These are phyloP conservation scores for Oreocharis arfaki DNA, from an alignment of 2,113 vertebrate species.

Conservation along the genomic window DNA sequence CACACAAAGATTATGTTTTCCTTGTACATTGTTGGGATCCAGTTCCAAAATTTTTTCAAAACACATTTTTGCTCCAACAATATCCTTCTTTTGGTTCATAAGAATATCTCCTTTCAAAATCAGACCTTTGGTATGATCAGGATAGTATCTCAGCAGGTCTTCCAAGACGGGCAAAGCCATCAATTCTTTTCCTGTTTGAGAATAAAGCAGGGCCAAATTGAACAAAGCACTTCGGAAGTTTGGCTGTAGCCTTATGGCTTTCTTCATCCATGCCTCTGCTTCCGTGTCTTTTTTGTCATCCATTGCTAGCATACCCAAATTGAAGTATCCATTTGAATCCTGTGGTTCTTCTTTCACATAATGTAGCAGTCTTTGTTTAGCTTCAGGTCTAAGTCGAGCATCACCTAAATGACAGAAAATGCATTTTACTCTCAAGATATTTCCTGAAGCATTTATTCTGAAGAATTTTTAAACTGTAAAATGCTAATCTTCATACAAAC, in stretches of 20 bases:
- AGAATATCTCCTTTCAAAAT: constrained; percentile 98
- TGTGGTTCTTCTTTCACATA: constrained; percentile 91
- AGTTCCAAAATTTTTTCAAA: constrained; percentile 89
- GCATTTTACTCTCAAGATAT: background rate
- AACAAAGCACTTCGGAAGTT: constrained; percentile 95
- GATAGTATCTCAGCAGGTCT: constrained; percentile 86
- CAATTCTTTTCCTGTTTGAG: constrained; percentile 87
- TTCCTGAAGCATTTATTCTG: background rate
- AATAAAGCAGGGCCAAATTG: constrained; percentile 93
- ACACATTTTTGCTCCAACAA: constrained; percentile 86
- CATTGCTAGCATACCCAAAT: constrained; percentile 98
- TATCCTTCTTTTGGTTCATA: constrained; percentile 98
- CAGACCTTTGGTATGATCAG: constrained; percentile 93
- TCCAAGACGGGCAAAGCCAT: constrained; percentile 89
- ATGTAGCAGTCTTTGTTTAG: constrained; percentile 86
- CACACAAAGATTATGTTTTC: constrained; percentile 96
- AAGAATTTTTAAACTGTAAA: background rate
- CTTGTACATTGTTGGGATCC: constrained; percentile 93
- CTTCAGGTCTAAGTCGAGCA: constrained; percentile 88
- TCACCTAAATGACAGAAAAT: constrained; percentile 76
- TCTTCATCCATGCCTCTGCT: constrained; percentile 94
- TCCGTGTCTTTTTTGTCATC: constrained; percentile 88
- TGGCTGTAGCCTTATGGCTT: constrained; percentile 86
- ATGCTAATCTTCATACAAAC: background rate
- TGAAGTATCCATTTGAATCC: constrained; percentile 97